Percentiles rank a stretch among this genome's conserved stretches.
Conservation (phyloP, 2,888 invertebrate species). For the Eristalis pertinax region DNA sequence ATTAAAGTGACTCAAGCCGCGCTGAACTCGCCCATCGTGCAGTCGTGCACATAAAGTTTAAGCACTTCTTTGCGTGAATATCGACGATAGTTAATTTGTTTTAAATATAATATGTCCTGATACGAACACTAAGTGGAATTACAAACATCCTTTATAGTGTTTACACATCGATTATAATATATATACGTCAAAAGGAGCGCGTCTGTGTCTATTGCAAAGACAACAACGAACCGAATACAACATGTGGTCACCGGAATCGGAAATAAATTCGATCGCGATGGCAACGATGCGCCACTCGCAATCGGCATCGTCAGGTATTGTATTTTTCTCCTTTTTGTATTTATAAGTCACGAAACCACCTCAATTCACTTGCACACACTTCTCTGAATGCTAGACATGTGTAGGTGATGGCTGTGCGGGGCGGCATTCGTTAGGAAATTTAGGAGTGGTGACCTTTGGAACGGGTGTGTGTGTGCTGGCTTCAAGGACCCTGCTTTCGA, state of each 20-base stretch:
- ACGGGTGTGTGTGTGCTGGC: neutral
- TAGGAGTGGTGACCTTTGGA: neutral
- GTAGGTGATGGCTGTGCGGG: neutral
- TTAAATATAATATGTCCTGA: conserved; percentile 50
- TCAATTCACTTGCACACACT: neutral
- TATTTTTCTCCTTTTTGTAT: conserved; percentile 66
- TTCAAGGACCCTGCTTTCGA: neutral
- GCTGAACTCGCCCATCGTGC: neutral
- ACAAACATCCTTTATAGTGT: neutral
- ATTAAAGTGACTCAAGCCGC: conserved; percentile 8
- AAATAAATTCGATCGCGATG: conserved; percentile 94
- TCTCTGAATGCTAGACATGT: neutral
- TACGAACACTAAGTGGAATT: conserved; percentile 22
- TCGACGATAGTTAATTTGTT: conserved; percentile 6
- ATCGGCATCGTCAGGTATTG: conserved; percentile 89
- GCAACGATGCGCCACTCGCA: conserved; percentile 86
- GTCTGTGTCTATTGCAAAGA: conserved; percentile 4
- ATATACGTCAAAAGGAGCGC: conserved; percentile 4
- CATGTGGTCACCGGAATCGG: conserved; percentile 88
- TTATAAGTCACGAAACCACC: neutral
- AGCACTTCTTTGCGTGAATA: neutral
- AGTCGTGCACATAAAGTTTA: neutral
- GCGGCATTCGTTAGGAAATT: neutral
- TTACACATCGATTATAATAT: neutral
- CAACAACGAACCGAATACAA: conserved; percentile 68